phyloP scores from a whole-genome alignment of 2,797 vertebrate species.

The Anolis apletophallus region DNA sequence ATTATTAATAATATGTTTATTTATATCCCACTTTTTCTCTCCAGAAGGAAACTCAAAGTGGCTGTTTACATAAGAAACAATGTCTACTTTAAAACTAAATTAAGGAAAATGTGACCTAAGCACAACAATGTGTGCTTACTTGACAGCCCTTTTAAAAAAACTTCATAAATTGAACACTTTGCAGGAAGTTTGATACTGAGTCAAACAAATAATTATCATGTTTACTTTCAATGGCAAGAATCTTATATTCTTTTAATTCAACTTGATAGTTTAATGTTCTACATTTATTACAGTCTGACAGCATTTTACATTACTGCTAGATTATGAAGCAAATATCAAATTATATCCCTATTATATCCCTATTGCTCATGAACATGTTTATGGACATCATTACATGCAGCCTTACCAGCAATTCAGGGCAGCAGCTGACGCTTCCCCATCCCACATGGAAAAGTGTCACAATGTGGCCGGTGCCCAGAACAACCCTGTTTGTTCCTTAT shows the following conservation, averaged over 20 bases:
- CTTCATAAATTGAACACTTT: neutral
- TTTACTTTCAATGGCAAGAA: neutral
- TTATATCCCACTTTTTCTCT: too few species aligned
- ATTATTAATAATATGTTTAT: too few species aligned
- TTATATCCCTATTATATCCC: neutral
- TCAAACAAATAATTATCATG: neutral
- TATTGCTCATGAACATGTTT: neutral
- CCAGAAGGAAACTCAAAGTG: too few species aligned
- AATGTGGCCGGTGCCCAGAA: too few species aligned
- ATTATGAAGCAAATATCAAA: neutral
- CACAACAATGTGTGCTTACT: neutral
- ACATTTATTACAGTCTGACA: neutral
- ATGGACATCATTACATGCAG: too few species aligned
- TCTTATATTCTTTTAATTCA: neutral
- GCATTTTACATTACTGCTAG: neutral
- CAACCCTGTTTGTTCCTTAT: too few species aligned
- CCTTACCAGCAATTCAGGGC: too few species aligned
- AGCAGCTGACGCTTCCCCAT: too few species aligned
- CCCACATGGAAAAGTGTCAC: too few species aligned
- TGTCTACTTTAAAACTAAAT: slow-evolving; percentile 8
- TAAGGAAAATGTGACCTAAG: neutral
- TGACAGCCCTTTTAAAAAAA: too few species aligned
- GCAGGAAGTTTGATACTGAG: neutral
- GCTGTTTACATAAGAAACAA: slow-evolving; percentile 10
- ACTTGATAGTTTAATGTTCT: neutral